Evolutionary conservation across 2,113 vertebrate species (phyloP), one percentile per base, ranked within the genome.

Genomic region (Oreochromis niloticus): DNA sequence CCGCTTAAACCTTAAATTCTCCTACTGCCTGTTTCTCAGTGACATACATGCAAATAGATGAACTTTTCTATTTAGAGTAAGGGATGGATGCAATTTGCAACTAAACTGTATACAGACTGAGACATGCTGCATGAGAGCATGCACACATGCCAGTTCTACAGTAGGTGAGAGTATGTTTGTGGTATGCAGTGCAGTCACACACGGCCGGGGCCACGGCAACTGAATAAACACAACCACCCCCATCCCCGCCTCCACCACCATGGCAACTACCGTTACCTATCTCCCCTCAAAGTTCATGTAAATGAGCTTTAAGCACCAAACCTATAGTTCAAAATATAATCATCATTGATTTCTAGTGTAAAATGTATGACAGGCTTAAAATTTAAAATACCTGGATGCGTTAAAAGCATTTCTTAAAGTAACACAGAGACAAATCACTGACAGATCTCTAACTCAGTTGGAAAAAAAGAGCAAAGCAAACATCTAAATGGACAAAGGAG

Each of bases 211-310:
- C 87, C 85, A 89, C 54, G 89, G 93, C 94, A 96, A 94, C 94
- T 95, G 91, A 43, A 84, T 91, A 94, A 96, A 95, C 94, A 93
- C 2, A 57, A 83, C 30, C 17, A 14, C 66, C 78, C 24, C 10
- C 39, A 80, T 41, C 6, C 8, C 43, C 27, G 24, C 30, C 19
- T 66, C 61, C 30, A 46, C 68, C 24, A 19, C 84, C 89, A 93
- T 81, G 36, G 1, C 71, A 27, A 30, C 24, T 27, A 9, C 85
- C 87, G 89, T 87, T 75, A 50, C 17, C 90, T 57, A 87, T 89
- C 89, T 88, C 83, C 81, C 88, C 30, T 83, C 89, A 27, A 7
- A 22, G 19, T 59, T 83, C 86, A 54, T 84, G 73, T 61, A 46
- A 54, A 54, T 56, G 43, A 90, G 75, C 80, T 81, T 83, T 86